Percentiles rank a stretch among this genome's conserved stretches.
Evolutionary conservation across 2,113 vertebrate species (phyloP).

Genomic region (Sphaerodactylus townsendi): DNA sequence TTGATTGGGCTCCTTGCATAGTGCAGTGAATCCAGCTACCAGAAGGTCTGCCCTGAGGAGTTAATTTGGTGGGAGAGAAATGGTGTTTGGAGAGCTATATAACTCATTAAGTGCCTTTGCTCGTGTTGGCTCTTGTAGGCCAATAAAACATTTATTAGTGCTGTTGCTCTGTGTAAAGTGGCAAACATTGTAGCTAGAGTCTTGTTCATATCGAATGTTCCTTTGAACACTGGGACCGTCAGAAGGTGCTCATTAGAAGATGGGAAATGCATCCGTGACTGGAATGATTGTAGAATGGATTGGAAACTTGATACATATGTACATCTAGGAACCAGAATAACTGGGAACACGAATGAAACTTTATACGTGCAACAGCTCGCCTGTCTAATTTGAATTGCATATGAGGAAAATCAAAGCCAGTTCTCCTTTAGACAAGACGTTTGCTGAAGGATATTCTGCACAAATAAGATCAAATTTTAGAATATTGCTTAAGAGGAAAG

Average conservation of each 20-base stretch:
- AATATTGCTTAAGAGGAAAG: neutral
- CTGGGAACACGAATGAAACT: neutral
- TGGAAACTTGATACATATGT: neutral
- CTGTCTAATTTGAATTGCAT: neutral
- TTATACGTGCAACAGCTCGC: neutral
- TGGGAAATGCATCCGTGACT: neutral
- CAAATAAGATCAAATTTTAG: neutral
- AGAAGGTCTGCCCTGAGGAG: neutral
- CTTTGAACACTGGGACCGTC: neutral
- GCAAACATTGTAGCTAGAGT: neutral
- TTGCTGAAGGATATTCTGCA: neutral
- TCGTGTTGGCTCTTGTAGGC: neutral
- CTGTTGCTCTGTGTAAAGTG: neutral
- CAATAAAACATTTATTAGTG: constrained; percentile 20
- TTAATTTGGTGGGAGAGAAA: constrained; percentile 1
- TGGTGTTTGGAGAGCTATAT: neutral
- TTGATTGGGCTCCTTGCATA: no score
- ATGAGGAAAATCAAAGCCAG: neutral
- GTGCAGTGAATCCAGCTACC: neutral
- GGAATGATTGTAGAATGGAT: neutral
- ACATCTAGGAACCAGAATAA: neutral
- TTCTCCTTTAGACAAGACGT: neutral
- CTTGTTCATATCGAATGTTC: neutral
- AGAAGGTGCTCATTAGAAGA: neutral
- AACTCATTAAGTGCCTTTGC: neutral